Evolutionary conservation across 1,140 invertebrate genomes (phyloP), one percentile per base, ranked within the genome.

Genomic region (Brachionus plicatilis): DNA sequence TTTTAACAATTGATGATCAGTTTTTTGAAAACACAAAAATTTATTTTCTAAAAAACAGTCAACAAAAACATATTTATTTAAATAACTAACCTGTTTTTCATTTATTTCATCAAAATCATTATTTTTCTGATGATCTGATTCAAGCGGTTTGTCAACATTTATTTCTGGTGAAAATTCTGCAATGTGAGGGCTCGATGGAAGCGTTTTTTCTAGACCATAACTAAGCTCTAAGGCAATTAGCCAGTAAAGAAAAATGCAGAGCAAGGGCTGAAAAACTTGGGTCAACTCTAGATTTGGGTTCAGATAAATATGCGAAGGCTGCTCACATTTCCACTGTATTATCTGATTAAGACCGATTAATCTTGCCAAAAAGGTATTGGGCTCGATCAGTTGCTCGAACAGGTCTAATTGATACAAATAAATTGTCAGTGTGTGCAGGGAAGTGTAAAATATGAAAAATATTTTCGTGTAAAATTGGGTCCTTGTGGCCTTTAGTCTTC

Each of bases 341-440:
- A 68, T 45, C 20, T 65, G 4, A 47, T 65, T 82, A 5, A 82
- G 27, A 41, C 79, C 79, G 14, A 82, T 60, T 37, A 82, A 93
- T 87, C 94, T 92, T 0, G 92, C 91, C 11, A 87, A 79, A 9
- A 92, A 87, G 45, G 86, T 86, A 11, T 88, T 86, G 24, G 88
- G 87, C 12, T 92, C 91, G 60, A 96, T 87, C 5, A 92, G 87
- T 33, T 93, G 92, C 86, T 96, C 94, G 76, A 93, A 91, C 92
- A 93, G 94, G 86, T 94, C 92, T 86, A 94, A 93, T 89, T 98
- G 96, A 88, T 96, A 97, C 1, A 93, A 90, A 85, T 95, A 93
- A n/a, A 97, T 87, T 4, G 92, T 89, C 0, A 93, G 87, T 66
- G 96, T 92, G 87, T 98, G 95, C 14, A 92, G 86, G 1, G 92